A percentile compares a stretch with the other conserved stretches of the same genome.
These are phyloP conservation scores for Eupithecia insigniata DNA, from an alignment of 2,888 invertebrate species.

Conservation along the genomic window DNA sequence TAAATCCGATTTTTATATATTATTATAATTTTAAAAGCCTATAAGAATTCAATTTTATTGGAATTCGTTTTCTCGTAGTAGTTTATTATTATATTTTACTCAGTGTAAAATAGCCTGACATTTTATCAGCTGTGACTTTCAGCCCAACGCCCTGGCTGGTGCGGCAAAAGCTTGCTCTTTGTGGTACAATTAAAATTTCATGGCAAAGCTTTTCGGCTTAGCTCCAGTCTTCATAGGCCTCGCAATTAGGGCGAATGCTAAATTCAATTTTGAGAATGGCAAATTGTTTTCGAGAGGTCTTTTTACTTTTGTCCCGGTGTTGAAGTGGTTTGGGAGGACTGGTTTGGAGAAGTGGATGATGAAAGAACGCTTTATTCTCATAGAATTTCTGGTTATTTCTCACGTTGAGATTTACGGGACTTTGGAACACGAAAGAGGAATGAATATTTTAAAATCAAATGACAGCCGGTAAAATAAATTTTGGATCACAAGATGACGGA, in stretches of 20 bases:
- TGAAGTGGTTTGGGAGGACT: conserved; percentile 28
- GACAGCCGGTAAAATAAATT: not conserved
- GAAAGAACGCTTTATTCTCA: conserved; percentile 18
- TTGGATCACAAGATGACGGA: not conserved
- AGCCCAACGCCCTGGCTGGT: conserved; percentile 28
- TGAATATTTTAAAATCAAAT: not conserved
- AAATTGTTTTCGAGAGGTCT: conserved; percentile 36
- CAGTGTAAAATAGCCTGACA: not conserved
- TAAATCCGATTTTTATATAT: too few relatives aligned
- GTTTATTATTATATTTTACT: not conserved
- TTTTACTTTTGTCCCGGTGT: conserved; percentile 35
- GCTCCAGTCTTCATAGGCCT: conserved; percentile 42
- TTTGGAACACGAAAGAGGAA: not conserved
- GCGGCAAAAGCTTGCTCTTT: conserved; percentile 52
- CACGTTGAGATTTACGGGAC: not conserved
- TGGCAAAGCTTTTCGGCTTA: conserved; percentile 58
- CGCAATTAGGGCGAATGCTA: conserved; percentile 43
- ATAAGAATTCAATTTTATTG: too few relatives aligned
- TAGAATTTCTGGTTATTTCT: not conserved
- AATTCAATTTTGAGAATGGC: conserved; percentile 41
- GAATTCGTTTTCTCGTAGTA: too few relatives aligned
- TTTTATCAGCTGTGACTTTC: conserved; percentile 21
- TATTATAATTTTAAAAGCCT: too few relatives aligned
- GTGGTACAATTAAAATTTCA: conserved; percentile 70
- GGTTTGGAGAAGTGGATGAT: conserved; percentile 23